Evolutionary conservation across 2,888 invertebrate genomes (phyloP).

Genomic region (Thymelicus sylvestris): DNA sequence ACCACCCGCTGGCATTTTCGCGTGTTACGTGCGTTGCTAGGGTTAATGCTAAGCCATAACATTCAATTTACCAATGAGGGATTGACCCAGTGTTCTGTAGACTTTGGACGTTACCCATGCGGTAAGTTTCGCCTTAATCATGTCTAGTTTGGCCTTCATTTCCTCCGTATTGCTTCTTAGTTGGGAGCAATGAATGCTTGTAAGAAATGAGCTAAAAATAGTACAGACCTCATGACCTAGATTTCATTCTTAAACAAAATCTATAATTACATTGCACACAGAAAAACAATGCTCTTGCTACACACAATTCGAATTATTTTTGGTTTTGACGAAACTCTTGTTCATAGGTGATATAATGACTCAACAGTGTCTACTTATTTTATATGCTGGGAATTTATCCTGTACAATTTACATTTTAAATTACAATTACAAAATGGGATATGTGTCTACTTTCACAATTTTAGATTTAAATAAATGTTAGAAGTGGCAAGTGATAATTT

Average conservation of each 20-base stretch:
- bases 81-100: conserved; percentile 49
- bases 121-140: conserved; percentile 12
- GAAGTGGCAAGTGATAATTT: no score
- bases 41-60: conserved; percentile 53
- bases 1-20: conserved; percentile 55
- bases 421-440: no score
- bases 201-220: conserved; percentile 54
- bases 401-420: no score
- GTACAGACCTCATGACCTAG: conserved; percentile 72
- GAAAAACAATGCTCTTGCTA: conserved; percentile 62
- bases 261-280: conserved; percentile 70
- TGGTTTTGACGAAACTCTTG: background rate
- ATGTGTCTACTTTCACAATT: no score
- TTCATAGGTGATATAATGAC: no score
- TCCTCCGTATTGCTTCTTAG: conserved; percentile 16
- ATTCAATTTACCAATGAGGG: conserved; percentile 44
- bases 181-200: conserved; percentile 37
- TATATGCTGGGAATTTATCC: no score
- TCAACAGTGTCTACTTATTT: no score
- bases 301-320: conserved; percentile 4
- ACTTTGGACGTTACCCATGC: conserved; percentile 43
- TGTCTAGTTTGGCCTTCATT: conserved; percentile 32
- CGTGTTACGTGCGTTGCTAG: conserved; percentile 46
- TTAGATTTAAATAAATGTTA: no score
- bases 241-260: conserved; percentile 69